Evolutionary conservation across 2,888 invertebrate genomes (phyloP), one percentile per base, ranked within the genome.

Genomic region (Hemistola chrysoprasaria): DNA sequence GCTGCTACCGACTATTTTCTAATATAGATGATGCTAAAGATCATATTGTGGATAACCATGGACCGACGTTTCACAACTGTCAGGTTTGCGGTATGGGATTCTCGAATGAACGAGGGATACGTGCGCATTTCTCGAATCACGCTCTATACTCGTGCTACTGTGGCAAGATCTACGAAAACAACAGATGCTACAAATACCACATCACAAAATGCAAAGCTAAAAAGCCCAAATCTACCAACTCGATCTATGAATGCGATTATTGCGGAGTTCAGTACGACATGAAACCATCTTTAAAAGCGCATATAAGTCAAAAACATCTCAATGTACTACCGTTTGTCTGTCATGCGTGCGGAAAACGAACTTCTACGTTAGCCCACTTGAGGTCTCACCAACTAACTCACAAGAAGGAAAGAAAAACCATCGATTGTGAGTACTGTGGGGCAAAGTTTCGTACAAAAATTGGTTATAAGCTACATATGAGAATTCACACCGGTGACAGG

Each of bases 281-380:
- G 6, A 87, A 87, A 31, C 79, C 81, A 0, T 86, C 86, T 0
- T 41, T 87, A 0, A 67, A 71, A 1, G 71, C 75, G 1, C 86
- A 87, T 37, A 81, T 86, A 5, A 53, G 78, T 0, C 83, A 85
- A 24, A 87, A 87, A 47, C 86, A 87, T 47, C 40, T 86, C 0
- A 68, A 78, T 23, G 69, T 85, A 0, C 42, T 81, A 0, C 84
- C 85, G 0, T 78, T 65, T 25, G 64, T 71, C 0, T 87, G 86
- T 22, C 62, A 70, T 6, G 59, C 57, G 0, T 87, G 86, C 25
- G 85, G 85, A 0, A 86, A 86, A 31, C 62, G 83, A 0, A 71
- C 82, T 0, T 81, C 85, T 0, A 86, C 79, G 0, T 40, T 71
- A 1, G 68, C 65, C 0, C 86, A 87, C 44, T 61, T 82, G 8